Evolutionary conservation across 2,797 vertebrate species (phyloP).

Genomic region (Todus mexicanus): DNA sequence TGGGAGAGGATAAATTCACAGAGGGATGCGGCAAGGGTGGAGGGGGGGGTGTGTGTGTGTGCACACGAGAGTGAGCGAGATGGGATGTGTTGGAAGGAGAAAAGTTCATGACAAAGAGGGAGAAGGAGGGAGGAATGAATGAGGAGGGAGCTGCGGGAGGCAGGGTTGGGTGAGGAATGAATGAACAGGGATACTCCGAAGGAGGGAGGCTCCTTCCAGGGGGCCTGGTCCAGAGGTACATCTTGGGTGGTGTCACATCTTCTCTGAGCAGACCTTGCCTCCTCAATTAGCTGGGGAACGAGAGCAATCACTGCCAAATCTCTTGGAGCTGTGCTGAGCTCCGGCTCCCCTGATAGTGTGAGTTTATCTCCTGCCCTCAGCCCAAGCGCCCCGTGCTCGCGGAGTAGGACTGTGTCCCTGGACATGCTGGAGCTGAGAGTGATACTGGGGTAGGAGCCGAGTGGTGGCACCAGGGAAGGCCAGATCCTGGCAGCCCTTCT

Average conservation of each 20-base stretch:
- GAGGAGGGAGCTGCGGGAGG: neutral
- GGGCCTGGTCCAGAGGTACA: neutral
- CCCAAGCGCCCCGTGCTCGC: accelerated
- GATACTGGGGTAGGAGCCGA: neutral
- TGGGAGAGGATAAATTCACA: neutral
- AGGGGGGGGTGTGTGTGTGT: neutral
- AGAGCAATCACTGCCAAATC: neutral
- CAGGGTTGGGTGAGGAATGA: neutral
- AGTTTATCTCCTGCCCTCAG: neutral
- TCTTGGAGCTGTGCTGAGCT: neutral
- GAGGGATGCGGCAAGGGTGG: neutral
- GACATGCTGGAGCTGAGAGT: neutral
- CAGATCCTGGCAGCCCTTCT: neutral
- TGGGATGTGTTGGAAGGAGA: neutral
- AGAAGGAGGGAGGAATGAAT: neutral
- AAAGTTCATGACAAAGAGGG: neutral
- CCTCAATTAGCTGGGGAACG: neutral
- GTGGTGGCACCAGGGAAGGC: accelerated
- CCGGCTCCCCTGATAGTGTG: accelerated
- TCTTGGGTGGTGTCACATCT: neutral
- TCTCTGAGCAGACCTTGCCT: neutral
- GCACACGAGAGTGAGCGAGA: neutral
- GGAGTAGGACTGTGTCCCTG: neutral
- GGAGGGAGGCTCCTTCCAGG: neutral
- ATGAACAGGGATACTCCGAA: neutral